Evolutionary conservation across 2,888 invertebrate genomes (phyloP), one percentile per base, ranked within the genome.

Genomic region (Laspeyria flexula): DNA sequence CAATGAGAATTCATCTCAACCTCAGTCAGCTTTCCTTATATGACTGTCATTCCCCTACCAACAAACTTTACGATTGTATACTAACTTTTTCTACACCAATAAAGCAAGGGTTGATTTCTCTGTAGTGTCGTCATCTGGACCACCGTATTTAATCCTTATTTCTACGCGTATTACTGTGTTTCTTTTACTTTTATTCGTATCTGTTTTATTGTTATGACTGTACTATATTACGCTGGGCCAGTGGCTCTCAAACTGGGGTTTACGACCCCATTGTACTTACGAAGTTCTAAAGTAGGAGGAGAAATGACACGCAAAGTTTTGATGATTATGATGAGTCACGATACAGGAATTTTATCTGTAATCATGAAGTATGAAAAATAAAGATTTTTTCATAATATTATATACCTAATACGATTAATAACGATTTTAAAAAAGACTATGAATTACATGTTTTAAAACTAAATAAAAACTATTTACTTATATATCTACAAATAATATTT

Each of bases 111-210:
- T 39, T 45, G 45, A 30, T 48, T 48, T 30, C 27, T 41, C 18
- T 10, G n/a, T n/a, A 3, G 1, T n/a, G n/a, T 1, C 16, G 7
- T 3, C 34, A 34, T 34, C 37, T 11, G 15, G 30, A 21, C 37
- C 16, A 13, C 34, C 33, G 13, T 23, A 41, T 16, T 48, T 48
- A 48, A 42, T 48, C 25, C 31, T 48, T 35, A 3, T 16, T 42
- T 25, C 15, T 6, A 31, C 9, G 31, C 25, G 12, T 25, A 43
- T 48, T 48, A 38, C 43, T 6, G 37, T 13, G 29, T 37, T 31
- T 35, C 29, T 37, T 29, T 37, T 41, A 29, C 18, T 31, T 47
- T 42, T 35, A 42, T 47, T 47, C 23, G 40, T 41, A 41, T 47
- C 15, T 46, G 30, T 25, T 47, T 47, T 46, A 41, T 34, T 46